Base-by-base conservation (phyloP, 2,797 vertebrate species). In the Platyrinchus mystaceus region DNA sequence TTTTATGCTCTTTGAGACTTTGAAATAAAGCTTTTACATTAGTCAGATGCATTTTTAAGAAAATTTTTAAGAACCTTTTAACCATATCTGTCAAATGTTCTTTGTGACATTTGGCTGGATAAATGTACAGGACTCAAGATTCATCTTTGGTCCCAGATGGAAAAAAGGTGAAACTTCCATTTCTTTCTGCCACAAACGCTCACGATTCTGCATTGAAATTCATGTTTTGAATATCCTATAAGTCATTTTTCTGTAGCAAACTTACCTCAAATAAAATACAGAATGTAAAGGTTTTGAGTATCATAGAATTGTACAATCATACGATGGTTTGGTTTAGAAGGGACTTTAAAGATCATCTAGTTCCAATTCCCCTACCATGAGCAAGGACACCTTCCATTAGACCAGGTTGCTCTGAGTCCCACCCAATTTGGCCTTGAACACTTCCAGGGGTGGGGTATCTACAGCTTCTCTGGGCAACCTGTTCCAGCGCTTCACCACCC, bases 71-170 rank as follows among this genome's bases (percentile, higher is more conserved):
- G 5, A 84, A 41, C 1, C 0, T 26, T 78, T 83, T 90, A 46
- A 36, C 14, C 8, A 30, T 14, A 32, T 49, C 23, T 70, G 13
- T 34, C 43, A 82, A 76, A 64, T 52, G 14, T n/a, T 70, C 16
- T 79, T 87, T 28, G 24, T 50, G 32, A 53, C 32, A n/a, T 84
- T 75, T 80, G 20, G 4, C 14, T 71, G 17, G 6, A 60, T 52
- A 52, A 21, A 53, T 20, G 16, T 18, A 53, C 5, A n/a, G 46
- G 4, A 1, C 24, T 64, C 0, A 3, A 27, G 36, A 64, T 2
- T n/a, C 19, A 39, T 67, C 34, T 70, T 89, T 77, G 14, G 1
- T 77, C 17, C 28, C 17, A 60, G 41, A 46, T 1, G 5, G 49
- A 64, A 83, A 63, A 37, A 49, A 37, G 5, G 43, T 43, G 43